Percentiles rank a stretch among this genome's conserved stretches.
phyloP scores from a whole-genome alignment of 2,888 invertebrate species.

The Lasioglossum oenotherae region DNA sequence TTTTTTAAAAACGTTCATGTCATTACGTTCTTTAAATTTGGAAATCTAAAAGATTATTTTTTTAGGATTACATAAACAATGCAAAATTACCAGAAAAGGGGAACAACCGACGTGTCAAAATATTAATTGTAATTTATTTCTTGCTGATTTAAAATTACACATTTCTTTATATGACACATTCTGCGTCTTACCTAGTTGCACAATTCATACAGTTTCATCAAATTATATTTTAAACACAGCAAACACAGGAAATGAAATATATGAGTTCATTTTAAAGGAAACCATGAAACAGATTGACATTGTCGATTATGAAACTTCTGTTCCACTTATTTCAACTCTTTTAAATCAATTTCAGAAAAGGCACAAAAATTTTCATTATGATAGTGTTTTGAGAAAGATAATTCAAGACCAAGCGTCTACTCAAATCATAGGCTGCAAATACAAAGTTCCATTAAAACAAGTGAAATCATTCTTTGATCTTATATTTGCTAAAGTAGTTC shows the following conservation, averaged over 20 bases:
- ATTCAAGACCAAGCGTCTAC: background rate
- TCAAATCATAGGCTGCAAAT: background rate
- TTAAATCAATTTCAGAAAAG: slow-evolving; percentile 24
- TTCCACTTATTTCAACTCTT: slow-evolving; percentile 4
- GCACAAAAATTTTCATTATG: slow-evolving; percentile 33
- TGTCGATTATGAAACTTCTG: slow-evolving; percentile 24
- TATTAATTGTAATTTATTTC: background rate
- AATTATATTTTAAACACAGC: slow-evolving; percentile 19
- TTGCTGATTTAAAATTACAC: background rate
- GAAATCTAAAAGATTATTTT: background rate
- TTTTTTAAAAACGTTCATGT: background rate
- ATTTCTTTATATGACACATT: slow-evolving; percentile 23
- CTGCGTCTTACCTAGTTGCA: background rate
- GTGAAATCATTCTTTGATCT: slow-evolving; percentile 33
- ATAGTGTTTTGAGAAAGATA: slow-evolving; percentile 20
- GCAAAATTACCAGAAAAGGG: background rate
- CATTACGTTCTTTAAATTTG: background rate
- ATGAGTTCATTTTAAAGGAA: slow-evolving; percentile 20
- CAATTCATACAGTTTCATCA: background rate
- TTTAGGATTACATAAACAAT: background rate
- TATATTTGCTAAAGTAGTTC: slow-evolving; percentile 42
- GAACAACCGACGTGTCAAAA: background rate
- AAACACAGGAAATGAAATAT: slow-evolving; percentile 30
- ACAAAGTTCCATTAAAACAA: background rate
- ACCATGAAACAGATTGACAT: background rate